Base-by-base conservation (phyloP, 2,888 invertebrate species). In the Cantharis lateralis region DNA sequence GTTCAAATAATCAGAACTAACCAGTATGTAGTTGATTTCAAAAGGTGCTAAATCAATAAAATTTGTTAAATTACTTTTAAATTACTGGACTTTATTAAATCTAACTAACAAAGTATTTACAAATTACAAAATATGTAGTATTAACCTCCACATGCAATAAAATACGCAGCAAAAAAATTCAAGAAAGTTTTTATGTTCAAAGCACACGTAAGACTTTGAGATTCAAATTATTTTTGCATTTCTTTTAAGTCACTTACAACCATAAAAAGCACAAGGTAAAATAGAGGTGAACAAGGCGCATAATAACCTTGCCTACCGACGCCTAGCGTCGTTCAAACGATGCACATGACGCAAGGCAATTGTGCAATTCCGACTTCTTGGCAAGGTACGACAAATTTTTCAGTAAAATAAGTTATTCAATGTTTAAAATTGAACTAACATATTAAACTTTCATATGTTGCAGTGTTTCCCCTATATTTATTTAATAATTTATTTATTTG, bases 151-250 rank as follows among this genome's bases (percentile, higher is more conserved):
- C 24, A 15, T 66, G 24, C 24, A 66, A 66, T 66, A 66, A 66
- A 62, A 69, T 66, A 32, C 68, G 72, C 68, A 66, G 68, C 63
- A 77, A 77, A 72, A 70, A 71, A 76, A 74, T 71, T 66, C 24
- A 32, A 61, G 61, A 68, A 72, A 78, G 71, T 18, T 72, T 78
- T 78, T 78, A 78, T 72, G 71, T 69, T 78, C 77, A 75, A 75
- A 71, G 77, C 77, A 75, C 75, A 75, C 72, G 72, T 72, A 78
- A 75, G 72, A 64, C 77, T 78, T 78, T 78, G 77, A 78, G 75
- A 78, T 78, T 78, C 75, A 75, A 75, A 78, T 78, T 75, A 78
- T 74, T 77, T 77, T 74, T 77, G 69, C 74, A 77, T 77, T 77
- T 74, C 77, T 77, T 77, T 75, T 62, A 70, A 71, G 77, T 74